Evolutionary conservation across 92 coral and sea anemone species (phyloP).

Genomic region (Epizoanthus stellaris): DNA sequence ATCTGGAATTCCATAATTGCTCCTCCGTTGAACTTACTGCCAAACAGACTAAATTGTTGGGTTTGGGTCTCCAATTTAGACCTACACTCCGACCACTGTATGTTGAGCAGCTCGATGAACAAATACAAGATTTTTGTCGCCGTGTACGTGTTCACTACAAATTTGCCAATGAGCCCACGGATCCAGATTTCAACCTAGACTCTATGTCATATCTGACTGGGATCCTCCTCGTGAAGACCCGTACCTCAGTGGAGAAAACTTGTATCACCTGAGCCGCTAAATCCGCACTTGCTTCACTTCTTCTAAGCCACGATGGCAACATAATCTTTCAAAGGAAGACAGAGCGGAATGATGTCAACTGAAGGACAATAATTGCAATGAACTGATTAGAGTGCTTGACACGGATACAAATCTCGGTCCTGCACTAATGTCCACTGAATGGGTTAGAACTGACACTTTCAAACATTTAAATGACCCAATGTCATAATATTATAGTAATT

Average conservation of each 20-base stretch:
- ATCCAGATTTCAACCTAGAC: conserved; percentile 23
- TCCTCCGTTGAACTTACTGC: background rate
- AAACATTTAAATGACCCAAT: conserved; percentile 13
- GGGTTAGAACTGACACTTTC: conserved; percentile 19
- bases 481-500: no score
- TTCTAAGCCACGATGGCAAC: background rate
- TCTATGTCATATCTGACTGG: no score
- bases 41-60: conserved; percentile 5
- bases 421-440: conserved; percentile 13
- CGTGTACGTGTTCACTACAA: conserved; percentile 14
- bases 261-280: conserved; percentile 10
- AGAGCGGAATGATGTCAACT: conserved; percentile 1
- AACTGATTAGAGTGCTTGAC: conserved; percentile 17
- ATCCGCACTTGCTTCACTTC: background rate
- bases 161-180: conserved; percentile 9
- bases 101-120: background rate
- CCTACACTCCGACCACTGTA: conserved; percentile 16
- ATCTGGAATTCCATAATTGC: conserved; percentile 8
- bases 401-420: conserved; percentile 26
- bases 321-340: conserved; percentile 8
- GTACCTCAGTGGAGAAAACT: background rate
- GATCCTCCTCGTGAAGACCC: conserved; percentile 16
- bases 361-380: conserved; percentile 13
- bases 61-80: conserved; percentile 11
- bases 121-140: conserved; percentile 11